Evolutionary conservation across 2,797 vertebrate genomes (phyloP).

Genomic region (Bryconaethiops microstoma): DNA sequence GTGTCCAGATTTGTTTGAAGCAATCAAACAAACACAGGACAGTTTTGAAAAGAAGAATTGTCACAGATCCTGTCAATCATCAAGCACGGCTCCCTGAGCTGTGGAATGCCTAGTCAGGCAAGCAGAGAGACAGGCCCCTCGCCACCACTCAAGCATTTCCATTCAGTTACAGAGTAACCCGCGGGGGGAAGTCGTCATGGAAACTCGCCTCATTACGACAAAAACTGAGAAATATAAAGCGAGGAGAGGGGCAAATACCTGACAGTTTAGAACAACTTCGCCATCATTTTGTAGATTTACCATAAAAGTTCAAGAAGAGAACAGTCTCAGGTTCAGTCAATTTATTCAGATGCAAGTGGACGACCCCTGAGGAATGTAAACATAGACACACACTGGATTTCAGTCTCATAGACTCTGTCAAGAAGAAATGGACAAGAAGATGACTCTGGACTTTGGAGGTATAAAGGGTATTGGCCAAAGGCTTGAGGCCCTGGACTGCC

Average conservation of each 20-base stretch:
- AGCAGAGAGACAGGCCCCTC: conserved; percentile 42
- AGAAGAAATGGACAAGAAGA: neutral
- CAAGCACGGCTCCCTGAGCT: conserved; percentile 55
- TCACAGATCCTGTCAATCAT: conserved; percentile 56
- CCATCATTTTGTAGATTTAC: conserved; percentile 31
- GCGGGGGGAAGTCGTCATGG: conserved; percentile 76
- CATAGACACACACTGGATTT: neutral
- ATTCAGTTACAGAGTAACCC: conserved; percentile 76
- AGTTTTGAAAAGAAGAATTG: conserved; percentile 36
- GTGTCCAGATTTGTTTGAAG: neutral
- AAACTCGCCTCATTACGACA: conserved; percentile 74
- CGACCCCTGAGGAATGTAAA: neutral
- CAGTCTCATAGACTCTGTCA: neutral
- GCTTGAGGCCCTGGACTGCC: conserved; percentile 16
- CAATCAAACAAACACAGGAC: conserved; percentile 19
- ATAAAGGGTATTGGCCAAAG: neutral
- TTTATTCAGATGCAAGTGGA: conserved; percentile 6
- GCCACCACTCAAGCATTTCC: conserved; percentile 73
- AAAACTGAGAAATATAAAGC: conserved; percentile 63
- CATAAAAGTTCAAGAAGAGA: conserved; percentile 30
- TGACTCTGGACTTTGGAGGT: conserved; percentile 12
- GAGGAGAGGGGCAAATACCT: conserved; percentile 54
- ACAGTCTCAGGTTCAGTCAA: neutral
- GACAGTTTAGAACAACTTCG: conserved; percentile 58
- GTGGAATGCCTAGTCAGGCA: conserved; percentile 61